Base-by-base conservation (phyloP, 2,888 invertebrate genomes). In the Rotaria magnacalcarata region DNA sequence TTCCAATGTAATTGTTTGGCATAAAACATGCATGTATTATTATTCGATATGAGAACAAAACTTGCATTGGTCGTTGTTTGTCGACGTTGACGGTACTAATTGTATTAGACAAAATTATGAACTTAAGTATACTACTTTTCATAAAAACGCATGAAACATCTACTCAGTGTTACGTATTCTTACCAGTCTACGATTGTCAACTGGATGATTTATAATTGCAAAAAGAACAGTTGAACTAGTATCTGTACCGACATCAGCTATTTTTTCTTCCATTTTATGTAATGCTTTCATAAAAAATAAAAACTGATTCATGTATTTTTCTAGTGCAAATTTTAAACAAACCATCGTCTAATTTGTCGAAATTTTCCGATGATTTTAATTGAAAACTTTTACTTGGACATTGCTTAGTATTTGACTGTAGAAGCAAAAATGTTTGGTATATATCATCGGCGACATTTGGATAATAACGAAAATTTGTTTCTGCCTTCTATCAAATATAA, bases 361-460 rank as follows among this genome's bases (percentile, higher is more conserved):
- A 43, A 24, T 5, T n/a, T n/a, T 80, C 19, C n/a, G 47, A 80
- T 80, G 34, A 67, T 34, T 5, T 5, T 19, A 67, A 6, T 34
- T 67, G 16, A 27, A 67, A 41, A 41, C 24, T 34, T 34, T 3
- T 80, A 47, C 14, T 24, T n/a, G 43, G 0, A 80, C 43, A 80
- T 80, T 80, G 47, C 24, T 47, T 80, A 80, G 47, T 80, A n/a
- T 47, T 80, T 16, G 80, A 80, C 47, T n/a, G 80, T 41, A 47
- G 47, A 43, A 24, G 2, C 24, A 34, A 6, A 67, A 67, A 41
- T 67, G 34, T 41, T n/a, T 24, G 4, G n/a, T 80, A 47, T 1
- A n/a, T 16, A 80, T 47, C n/a, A 24, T 80, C 24, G 24, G 0
- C n/a, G n/a, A 47, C n/a, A 80, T 80, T 47, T 11, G 80, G 80